phyloP scores from a whole-genome alignment of 1,140 invertebrate species.

The Brachionus rubens region DNA sequence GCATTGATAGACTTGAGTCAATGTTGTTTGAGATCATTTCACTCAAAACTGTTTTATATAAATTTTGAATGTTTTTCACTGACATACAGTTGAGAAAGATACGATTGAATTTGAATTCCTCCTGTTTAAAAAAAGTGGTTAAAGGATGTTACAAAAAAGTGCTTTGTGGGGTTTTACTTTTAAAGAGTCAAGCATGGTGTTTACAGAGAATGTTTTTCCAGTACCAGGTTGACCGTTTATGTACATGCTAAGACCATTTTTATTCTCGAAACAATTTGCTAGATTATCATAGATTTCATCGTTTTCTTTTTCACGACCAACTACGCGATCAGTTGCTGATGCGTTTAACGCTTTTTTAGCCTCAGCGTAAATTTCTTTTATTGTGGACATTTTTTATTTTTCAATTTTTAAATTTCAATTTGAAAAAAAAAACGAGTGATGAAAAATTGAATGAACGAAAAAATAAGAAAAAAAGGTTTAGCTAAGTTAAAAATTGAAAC shows the following conservation, averaged over 20 bases:
- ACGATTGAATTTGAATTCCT: slow-evolving; percentile 53
- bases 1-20: not conserved
- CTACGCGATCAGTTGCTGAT: slow-evolving; percentile 67
- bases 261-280: slow-evolving; percentile 65
- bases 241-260: slow-evolving; percentile 77
- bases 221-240: slow-evolving; percentile 92
- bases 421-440: too few relatives aligned
- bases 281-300: slow-evolving; percentile 70
- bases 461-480: too few relatives aligned
- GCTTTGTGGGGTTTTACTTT: slow-evolving; percentile 46
- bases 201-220: slow-evolving; percentile 85
- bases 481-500: too few relatives aligned
- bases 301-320: slow-evolving; percentile 75
- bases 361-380: slow-evolving; percentile 50
- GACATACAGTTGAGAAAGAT: slow-evolving; percentile 49
- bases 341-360: slow-evolving; percentile 69
- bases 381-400: not conserved
- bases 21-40: slow-evolving; percentile 18
- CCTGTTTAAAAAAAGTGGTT: slow-evolving; percentile 58
- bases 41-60: slow-evolving; percentile 37
- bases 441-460: too few relatives aligned
- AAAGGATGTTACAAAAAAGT: slow-evolving; percentile 18
- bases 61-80: slow-evolving; percentile 46
- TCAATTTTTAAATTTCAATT: not conserved
- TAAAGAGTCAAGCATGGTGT: slow-evolving; percentile 67